Percentiles rank a stretch among this genome's conserved stretches.
phyloP scores from a whole-genome alignment of 1,140 invertebrate species.

The Mesaphorura yosii region DNA sequence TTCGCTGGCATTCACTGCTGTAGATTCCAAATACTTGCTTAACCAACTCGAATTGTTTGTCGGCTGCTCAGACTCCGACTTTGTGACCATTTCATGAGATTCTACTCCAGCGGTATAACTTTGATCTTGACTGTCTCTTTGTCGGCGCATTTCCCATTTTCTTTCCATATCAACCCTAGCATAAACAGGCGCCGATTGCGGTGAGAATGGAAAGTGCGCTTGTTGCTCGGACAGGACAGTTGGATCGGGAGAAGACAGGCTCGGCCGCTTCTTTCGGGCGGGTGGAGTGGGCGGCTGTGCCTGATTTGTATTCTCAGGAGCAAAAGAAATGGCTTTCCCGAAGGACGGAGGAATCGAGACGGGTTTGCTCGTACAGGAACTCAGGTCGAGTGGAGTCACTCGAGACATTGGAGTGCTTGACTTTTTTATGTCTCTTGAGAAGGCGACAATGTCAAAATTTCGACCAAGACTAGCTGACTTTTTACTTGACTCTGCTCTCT shows the following conservation, averaged over 20 bases:
- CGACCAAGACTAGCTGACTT: constrained; percentile 26
- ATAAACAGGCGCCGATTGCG: constrained; percentile 13
- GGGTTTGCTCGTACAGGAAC: not conserved
- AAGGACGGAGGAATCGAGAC: not conserved
- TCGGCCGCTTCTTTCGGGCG: constrained; percentile 4
- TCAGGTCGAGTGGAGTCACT: constrained; percentile 10
- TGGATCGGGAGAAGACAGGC: not conserved
- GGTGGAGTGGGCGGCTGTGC: constrained; percentile 16
- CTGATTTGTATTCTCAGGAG: constrained; percentile 1
- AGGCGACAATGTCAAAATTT: not conserved
- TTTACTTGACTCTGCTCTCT: constrained; percentile 5
- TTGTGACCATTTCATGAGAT: not conserved
- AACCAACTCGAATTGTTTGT: not conserved
- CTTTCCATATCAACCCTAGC: constrained; percentile 26
- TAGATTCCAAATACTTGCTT: not conserved
- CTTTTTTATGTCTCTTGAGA: not conserved
- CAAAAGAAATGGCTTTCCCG: constrained; percentile 10
- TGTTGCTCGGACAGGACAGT: not conserved
- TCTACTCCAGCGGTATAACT: not conserved
- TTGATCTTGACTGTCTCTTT: constrained; percentile 4
- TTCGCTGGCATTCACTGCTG: not conserved
- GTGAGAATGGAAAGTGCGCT: not conserved
- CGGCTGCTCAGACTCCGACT: not conserved
- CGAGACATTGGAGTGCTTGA: not conserved
- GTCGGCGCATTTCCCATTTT: constrained; percentile 26